phyloP scores from a whole-genome alignment of 53 echinoderm and acorn worm genomes.

The Crossaster papposus region DNA sequence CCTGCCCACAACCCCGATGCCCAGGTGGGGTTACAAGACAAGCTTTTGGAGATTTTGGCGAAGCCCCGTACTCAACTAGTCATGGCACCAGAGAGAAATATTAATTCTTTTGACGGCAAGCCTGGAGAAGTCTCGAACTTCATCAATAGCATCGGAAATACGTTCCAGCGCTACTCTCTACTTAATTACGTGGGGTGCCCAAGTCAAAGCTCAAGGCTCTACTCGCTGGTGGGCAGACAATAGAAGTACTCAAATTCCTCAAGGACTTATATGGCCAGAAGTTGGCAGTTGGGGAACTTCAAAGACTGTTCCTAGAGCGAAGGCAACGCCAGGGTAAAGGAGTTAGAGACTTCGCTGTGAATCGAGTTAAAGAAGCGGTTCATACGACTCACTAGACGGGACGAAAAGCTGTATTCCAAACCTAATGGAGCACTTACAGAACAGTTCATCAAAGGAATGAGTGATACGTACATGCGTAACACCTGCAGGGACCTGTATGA shows the following conservation, averaged over 20 bases:
- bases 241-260: conserved; percentile 30
- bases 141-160: background rate
- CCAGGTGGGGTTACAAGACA: too few relatives aligned
- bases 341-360: conserved; percentile 42
- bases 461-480: too few relatives aligned
- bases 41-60: too few relatives aligned
- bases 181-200: conserved; percentile 31
- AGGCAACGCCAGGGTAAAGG: conserved; percentile 25
- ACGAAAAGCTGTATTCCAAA: conserved; percentile 37
- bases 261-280: conserved; percentile 24
- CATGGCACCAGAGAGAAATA: too few relatives aligned
- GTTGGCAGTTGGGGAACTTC: conserved; percentile 46
- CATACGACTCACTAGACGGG: conserved; percentile 16
- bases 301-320: conserved; percentile 50
- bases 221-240: too few relatives aligned
- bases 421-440: conserved; percentile 36
- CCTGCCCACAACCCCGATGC: too few relatives aligned
- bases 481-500: too few relatives aligned
- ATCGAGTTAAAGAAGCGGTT: conserved; percentile 51
- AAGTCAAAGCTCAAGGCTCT: background rate
- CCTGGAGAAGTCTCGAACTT: conserved; percentile 8
- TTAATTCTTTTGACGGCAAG: too few relatives aligned
- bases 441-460: too few relatives aligned
- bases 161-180: conserved; percentile 37
- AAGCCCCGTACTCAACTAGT: too few relatives aligned